These are phyloP conservation scores for Hipparchia semele DNA, from an alignment of 2,888 invertebrate genomes.

Conservation along the genomic window DNA sequence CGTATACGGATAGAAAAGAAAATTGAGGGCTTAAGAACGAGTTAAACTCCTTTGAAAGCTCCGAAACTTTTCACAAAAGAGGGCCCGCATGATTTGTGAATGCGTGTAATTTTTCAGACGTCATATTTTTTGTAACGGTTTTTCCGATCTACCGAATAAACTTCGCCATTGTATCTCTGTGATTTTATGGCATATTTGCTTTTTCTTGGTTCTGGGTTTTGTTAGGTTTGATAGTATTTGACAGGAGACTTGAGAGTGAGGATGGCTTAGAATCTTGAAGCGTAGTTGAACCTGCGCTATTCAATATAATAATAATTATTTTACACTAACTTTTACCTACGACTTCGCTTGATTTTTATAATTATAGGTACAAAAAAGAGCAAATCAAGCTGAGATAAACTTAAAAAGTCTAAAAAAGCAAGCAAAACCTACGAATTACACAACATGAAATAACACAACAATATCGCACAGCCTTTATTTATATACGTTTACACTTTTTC, in stretches of 20 bases:
- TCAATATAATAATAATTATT: too few relatives aligned
- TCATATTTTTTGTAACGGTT: slow-evolving; percentile 80
- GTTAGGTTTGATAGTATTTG: slow-evolving; percentile 69
- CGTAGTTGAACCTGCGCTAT: too few relatives aligned
- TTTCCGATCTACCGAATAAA: slow-evolving; percentile 72
- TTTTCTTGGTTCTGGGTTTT: slow-evolving; percentile 67
- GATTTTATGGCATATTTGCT: slow-evolving; percentile 72
- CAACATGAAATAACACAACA: too few relatives aligned
- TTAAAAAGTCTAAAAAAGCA: too few relatives aligned
- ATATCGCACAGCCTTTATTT: too few relatives aligned
- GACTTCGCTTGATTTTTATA: too few relatives aligned
- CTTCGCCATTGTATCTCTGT: slow-evolving; percentile 72
- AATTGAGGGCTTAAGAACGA: slow-evolving; percentile 69
- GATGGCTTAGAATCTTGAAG: not conserved
- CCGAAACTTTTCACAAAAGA: slow-evolving; percentile 76
- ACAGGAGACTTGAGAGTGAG: slow-evolving; percentile 47
- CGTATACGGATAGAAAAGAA: slow-evolving; percentile 55
- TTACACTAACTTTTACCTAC: too few relatives aligned
- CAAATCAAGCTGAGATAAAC: too few relatives aligned
- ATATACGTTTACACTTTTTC: too few relatives aligned
- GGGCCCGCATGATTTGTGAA: slow-evolving; percentile 80
- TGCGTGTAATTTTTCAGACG: slow-evolving; percentile 83
- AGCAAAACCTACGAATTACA: too few relatives aligned
- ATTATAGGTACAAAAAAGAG: too few relatives aligned
- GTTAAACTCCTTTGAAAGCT: slow-evolving; percentile 72